These are phyloP conservation scores for Pangasianodon gigas DNA, from an alignment of 2,113 vertebrate species.

Conservation along the genomic window DNA sequence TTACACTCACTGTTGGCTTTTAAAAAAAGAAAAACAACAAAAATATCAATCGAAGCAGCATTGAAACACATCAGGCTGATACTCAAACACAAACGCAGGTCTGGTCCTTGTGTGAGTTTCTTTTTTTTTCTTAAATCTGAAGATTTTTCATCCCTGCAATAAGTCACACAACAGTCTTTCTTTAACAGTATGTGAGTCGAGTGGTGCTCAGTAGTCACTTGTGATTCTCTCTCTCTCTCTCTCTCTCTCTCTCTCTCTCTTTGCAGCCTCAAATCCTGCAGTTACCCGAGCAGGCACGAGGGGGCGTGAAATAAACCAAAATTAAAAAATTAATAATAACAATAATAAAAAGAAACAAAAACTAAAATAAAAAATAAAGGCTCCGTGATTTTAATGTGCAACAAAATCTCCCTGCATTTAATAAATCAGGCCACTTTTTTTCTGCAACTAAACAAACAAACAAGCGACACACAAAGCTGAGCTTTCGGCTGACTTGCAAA, in stretches of 20 bases:
- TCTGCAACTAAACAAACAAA: constrained; percentile 57
- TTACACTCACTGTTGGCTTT: constrained; percentile 71
- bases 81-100: constrained; percentile 76
- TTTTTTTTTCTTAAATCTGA: constrained; percentile 63
- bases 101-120: constrained; percentile 40
- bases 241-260: not conserved
- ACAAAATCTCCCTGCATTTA: constrained; percentile 79
- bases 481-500: constrained; percentile 46
- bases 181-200: constrained; percentile 70
- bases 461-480: constrained; percentile 42
- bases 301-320: constrained; percentile 55
- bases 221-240: constrained; percentile 24
- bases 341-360: not conserved
- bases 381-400: constrained; percentile 75
- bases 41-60: constrained; percentile 82
- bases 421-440: constrained; percentile 69
- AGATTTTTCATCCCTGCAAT: constrained; percentile 63
- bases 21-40: constrained; percentile 52
- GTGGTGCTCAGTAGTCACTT: constrained; percentile 80
- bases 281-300: constrained; percentile 71
- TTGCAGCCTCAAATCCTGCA: constrained; percentile 74
- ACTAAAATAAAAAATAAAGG: constrained; percentile 55
- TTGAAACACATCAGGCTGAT: constrained; percentile 78
- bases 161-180: constrained; percentile 66
- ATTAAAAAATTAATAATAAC: not conserved